Conservation (phyloP, 2,888 invertebrate genomes). For the Andrena camellia region DNA sequence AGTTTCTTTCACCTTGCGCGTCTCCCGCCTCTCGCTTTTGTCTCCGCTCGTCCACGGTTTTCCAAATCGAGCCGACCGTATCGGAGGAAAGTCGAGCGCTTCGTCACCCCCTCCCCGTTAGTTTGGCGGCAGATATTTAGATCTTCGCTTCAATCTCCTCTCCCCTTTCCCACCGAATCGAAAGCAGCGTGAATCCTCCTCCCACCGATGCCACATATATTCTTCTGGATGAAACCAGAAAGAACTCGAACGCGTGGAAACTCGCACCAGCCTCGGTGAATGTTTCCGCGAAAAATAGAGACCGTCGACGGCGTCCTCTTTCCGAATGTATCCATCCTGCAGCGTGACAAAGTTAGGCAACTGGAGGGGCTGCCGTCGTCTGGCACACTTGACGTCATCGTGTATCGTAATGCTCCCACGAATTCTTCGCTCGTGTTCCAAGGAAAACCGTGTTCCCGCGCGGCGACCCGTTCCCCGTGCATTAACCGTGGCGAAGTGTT, state of each 20-base stretch:
- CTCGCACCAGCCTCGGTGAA: not conserved
- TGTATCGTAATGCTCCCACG: conserved; percentile 55
- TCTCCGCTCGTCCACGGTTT: conserved; percentile 22
- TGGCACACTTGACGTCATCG: conserved; percentile 55
- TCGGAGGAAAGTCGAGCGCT: conserved; percentile 30
- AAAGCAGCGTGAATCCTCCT: not conserved
- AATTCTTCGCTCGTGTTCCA: conserved; percentile 54
- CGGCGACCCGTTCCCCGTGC: conserved; percentile 55
- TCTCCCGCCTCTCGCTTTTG: conserved; percentile 16
- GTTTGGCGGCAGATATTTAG: conserved; percentile 26
- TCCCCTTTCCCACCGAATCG: not conserved
- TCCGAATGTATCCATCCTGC: not conserved
- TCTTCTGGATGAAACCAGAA: too few relatives aligned
- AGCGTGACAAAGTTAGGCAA: conserved; percentile 32
- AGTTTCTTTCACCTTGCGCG: conserved; percentile 41
- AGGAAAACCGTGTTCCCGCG: conserved; percentile 51
- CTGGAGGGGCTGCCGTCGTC: conserved; percentile 5
- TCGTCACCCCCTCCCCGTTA: not conserved
- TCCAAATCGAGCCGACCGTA: conserved; percentile 1
- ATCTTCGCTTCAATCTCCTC: conserved; percentile 11
- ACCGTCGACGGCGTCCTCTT: not conserved
- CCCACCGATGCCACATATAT: too few relatives aligned
- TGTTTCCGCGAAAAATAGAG: not conserved
- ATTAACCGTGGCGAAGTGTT: conserved; percentile 55
- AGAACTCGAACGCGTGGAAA: too few relatives aligned